These are phyloP conservation scores for Epinephelus lanceolatus DNA, from an alignment of 2,113 vertebrate species.

Conservation along the genomic window DNA sequence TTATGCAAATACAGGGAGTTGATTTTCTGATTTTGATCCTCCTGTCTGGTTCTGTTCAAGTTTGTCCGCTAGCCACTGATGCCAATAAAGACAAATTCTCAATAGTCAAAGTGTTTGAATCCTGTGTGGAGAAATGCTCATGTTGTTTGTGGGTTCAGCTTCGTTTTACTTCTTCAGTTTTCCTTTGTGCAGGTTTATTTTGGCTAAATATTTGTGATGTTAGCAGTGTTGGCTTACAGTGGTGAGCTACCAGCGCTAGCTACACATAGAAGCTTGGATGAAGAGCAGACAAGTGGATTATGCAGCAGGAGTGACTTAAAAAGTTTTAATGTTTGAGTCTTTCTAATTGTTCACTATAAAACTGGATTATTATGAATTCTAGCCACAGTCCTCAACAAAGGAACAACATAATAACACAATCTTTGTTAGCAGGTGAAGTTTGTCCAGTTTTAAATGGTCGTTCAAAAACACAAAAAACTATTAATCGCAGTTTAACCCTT, in stretches of 20 bases:
- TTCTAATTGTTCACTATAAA: background rate
- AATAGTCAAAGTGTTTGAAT: slow-evolving; percentile 48
- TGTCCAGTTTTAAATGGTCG: too few species aligned
- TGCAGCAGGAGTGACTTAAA: background rate
- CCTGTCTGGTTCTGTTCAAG: slow-evolving; percentile 56
- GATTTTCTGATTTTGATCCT: slow-evolving; percentile 25
- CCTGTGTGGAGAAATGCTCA: background rate
- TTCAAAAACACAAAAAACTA: too few species aligned
- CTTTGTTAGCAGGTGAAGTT: background rate
- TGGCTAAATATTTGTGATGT: background rate
- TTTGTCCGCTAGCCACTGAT: slow-evolving; percentile 75
- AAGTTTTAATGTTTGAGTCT: background rate
- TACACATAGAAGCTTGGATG: background rate
- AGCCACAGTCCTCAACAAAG: background rate
- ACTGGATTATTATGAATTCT: background rate
- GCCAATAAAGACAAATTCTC: slow-evolving; percentile 83
- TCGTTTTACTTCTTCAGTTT: background rate
- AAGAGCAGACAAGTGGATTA: background rate
- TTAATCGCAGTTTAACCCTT: too few species aligned
- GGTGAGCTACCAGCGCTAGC: background rate
- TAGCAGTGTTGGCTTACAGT: background rate
- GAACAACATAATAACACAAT: background rate
- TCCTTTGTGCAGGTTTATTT: background rate
- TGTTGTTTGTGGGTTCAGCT: background rate
- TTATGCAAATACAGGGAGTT: slow-evolving; percentile 76